These are phyloP conservation scores for Alitta virens DNA, from an alignment of 2,888 invertebrate species.

Conservation along the genomic window DNA sequence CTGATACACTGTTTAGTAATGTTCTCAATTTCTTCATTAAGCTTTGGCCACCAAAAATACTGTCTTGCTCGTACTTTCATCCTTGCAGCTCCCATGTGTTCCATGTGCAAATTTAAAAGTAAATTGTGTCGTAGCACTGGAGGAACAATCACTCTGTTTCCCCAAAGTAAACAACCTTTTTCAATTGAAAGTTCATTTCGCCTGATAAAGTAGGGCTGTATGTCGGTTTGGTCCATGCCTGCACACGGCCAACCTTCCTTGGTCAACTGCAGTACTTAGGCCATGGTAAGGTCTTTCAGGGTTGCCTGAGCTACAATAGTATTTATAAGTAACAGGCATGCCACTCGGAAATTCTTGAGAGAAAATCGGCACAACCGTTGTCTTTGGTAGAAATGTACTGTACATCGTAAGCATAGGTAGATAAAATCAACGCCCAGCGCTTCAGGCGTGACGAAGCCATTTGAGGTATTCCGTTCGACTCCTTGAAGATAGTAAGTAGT, in stretches of 20 bases:
- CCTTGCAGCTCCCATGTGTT: constrained; percentile 28
- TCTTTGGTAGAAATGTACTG: not conserved
- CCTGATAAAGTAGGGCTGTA: not conserved
- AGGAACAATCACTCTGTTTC: constrained; percentile 29
- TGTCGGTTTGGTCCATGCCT: too few relatives aligned
- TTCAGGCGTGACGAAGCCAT: not conserved
- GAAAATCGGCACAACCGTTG: not conserved
- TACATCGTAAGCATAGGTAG: not conserved
- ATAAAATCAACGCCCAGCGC: not conserved
- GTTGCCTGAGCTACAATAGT: not conserved
- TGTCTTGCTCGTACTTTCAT: constrained; percentile 31
- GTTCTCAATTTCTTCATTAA: constrained; percentile 27
- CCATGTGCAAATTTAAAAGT: constrained; percentile 25
- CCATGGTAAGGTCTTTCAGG: not conserved
- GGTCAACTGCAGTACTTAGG: not conserved
- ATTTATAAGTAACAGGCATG: not conserved
- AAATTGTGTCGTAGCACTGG: constrained; percentile 12
- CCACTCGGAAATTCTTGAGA: not conserved
- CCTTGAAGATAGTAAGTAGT: not conserved
- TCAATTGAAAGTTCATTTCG: constrained; percentile 20
- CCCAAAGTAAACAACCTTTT: constrained; percentile 24
- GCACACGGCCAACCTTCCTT: too few relatives aligned
- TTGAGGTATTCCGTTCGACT: constrained; percentile 1
- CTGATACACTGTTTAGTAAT: constrained; percentile 1
- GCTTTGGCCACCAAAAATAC: constrained; percentile 32